Conservation (phyloP, 2,888 invertebrate genomes). For the Steromphala cineraria region DNA sequence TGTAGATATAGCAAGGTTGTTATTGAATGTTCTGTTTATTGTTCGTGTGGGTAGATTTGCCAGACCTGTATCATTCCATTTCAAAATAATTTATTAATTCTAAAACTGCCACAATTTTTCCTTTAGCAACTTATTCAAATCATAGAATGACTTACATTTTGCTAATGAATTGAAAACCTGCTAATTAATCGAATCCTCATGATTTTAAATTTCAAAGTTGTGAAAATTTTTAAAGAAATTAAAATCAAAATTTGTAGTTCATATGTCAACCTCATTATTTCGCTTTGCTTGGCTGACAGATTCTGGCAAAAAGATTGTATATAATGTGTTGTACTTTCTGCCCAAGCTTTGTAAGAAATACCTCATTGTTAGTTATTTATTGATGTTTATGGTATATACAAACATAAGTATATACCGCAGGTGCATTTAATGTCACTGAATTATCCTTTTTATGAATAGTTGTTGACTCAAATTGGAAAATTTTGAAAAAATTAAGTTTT, state of each 20-base stretch:
- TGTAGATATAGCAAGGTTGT: background rate
- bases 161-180: too few species aligned
- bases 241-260: too few species aligned
- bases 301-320: background rate
- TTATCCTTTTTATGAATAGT: too few species aligned
- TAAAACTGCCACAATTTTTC: background rate
- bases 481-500: background rate
- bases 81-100: background rate
- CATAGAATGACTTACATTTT: too few species aligned
- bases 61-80: background rate
- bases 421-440: slow-evolving; percentile 18
- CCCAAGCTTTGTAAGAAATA: background rate
- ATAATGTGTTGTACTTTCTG: background rate
- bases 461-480: background rate
- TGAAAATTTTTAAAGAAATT: too few species aligned
- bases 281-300: background rate
- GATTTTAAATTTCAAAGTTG: too few species aligned
- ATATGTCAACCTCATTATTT: too few species aligned
- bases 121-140: background rate
- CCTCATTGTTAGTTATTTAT: slow-evolving; percentile 15
- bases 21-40: background rate
- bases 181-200: too few species aligned
- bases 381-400: slow-evolving; percentile 14
- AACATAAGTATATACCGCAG: background rate
- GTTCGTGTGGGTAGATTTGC: background rate